A percentile compares a stretch with the other conserved stretches of the same genome.
Evolutionary conservation across 2,888 invertebrate species (phyloP).

Genomic region (Cosmia trapezina): DNA sequence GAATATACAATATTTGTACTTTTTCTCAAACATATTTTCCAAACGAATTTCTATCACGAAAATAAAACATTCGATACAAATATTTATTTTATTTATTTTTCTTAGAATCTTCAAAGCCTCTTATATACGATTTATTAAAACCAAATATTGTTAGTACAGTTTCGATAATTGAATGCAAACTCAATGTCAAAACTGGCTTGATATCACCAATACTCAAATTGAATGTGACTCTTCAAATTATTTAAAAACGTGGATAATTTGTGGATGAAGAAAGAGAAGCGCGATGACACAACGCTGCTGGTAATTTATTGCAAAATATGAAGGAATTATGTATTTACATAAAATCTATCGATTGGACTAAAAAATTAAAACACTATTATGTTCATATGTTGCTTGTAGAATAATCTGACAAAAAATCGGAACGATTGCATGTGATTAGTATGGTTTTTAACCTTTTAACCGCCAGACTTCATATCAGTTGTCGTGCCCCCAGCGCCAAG

Average conservation of each 20-base stretch:
- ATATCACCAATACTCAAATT: conserved; percentile 15
- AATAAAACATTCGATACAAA: conserved; percentile 41
- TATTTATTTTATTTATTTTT: conserved; percentile 27
- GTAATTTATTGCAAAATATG: too few species aligned
- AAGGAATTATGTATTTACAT: too few species aligned
- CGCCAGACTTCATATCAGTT: too few species aligned
- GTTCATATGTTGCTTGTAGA: too few species aligned
- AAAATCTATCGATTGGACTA: too few species aligned
- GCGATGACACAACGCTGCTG: too few species aligned
- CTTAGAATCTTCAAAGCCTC: conserved; percentile 22
- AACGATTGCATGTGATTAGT: too few species aligned
- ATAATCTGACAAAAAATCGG: too few species aligned
- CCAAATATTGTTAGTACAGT: conserved; percentile 18
- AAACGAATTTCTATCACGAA: not conserved
- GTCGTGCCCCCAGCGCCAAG: too few species aligned
- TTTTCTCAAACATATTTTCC: not conserved
- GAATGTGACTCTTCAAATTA: not conserved
- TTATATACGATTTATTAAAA: conserved; percentile 13
- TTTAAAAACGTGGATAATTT: not conserved
- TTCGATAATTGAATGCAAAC: conserved; percentile 16
- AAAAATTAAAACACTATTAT: too few species aligned
- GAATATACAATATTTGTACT: not conserved
- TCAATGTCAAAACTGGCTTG: conserved; percentile 1
- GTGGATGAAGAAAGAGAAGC: too few species aligned
- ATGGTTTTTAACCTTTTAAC: too few species aligned